Evolutionary conservation across 2,113 vertebrate species (phyloP).

Genomic region (Myiozetetes cayanensis): DNA sequence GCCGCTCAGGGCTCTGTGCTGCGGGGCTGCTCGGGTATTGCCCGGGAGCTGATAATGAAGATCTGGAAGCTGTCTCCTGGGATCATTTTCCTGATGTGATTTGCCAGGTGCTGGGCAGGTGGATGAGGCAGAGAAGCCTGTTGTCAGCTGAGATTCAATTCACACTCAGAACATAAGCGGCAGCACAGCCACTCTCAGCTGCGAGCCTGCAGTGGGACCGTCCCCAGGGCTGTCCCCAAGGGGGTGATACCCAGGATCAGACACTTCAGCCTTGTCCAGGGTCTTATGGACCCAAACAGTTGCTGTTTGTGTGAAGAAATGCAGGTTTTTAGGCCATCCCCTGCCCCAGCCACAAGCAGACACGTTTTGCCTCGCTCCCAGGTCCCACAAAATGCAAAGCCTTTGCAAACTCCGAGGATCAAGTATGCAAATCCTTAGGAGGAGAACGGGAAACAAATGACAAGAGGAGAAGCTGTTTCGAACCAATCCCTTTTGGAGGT

Average conservation of each 20-base stretch:
- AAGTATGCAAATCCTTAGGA: background rate
- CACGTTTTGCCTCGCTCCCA: rapidly evolving
- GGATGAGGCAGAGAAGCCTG: background rate
- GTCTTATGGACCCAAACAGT: rapidly evolving
- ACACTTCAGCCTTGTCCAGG: rapidly evolving
- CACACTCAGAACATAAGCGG: background rate
- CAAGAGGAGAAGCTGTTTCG: background rate
- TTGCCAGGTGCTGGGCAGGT: background rate
- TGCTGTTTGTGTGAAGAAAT: rapidly evolving
- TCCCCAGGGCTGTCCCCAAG: background rate
- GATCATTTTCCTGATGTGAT: background rate
- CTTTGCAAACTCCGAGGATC: background rate
- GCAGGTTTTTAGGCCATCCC: background rate
- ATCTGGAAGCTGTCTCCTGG: background rate
- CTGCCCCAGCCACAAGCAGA: background rate
- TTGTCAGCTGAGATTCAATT: background rate
- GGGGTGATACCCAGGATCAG: background rate
- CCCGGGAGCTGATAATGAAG: background rate
- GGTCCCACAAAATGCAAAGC: background rate
- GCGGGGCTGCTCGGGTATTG: background rate
- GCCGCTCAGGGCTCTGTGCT: background rate
- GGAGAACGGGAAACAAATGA: background rate
- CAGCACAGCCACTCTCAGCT: background rate
- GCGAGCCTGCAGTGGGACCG: rapidly evolving
- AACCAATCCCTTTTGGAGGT: slow-evolving; percentile 11